phyloP scores from a whole-genome alignment of 2,888 invertebrate species.

The Agonopterix heracliana region DNA sequence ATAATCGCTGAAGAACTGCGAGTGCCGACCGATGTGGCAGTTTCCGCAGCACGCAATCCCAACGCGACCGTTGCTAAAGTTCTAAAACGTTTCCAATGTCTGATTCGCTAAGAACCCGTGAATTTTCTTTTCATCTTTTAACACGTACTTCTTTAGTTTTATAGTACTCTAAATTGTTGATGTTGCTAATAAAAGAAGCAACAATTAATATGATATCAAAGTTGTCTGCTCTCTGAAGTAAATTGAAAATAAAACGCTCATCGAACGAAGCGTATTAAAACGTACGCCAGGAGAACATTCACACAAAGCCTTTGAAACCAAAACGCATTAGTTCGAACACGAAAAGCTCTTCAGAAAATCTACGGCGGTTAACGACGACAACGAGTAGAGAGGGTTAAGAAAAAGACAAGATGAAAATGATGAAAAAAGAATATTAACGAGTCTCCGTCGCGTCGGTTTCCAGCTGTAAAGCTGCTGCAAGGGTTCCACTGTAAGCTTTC shows the following conservation, averaged over 20 bases:
- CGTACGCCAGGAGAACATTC: constrained; percentile 33
- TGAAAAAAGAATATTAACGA: background rate
- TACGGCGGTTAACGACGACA: constrained; percentile 49
- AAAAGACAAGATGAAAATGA: too few relatives aligned
- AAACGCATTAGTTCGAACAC: constrained; percentile 62
- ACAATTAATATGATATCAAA: too few relatives aligned
- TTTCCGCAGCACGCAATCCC: constrained; percentile 8
- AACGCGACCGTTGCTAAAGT: background rate
- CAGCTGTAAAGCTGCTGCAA: constrained; percentile 49
- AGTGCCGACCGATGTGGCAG: constrained; percentile 9
- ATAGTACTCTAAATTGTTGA: too few relatives aligned
- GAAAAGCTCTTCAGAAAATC: constrained; percentile 65
- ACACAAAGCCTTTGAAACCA: constrained; percentile 50
- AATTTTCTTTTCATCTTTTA: too few relatives aligned
- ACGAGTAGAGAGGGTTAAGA: constrained; percentile 44
- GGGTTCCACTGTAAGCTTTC: constrained; percentile 44
- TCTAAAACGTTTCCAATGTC: too few relatives aligned
- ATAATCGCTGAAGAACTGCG: constrained; percentile 19
- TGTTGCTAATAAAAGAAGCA: too few relatives aligned
- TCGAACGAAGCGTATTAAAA: constrained; percentile 24
- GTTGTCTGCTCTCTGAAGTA: too few relatives aligned
- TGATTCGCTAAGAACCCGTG: too few relatives aligned
- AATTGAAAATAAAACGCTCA: too few relatives aligned
- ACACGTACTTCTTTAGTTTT: too few relatives aligned
- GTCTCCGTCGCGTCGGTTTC: constrained; percentile 23